These are phyloP conservation scores for Planococcus citri DNA, from an alignment of 1,140 invertebrate genomes.

Conservation along the genomic window DNA sequence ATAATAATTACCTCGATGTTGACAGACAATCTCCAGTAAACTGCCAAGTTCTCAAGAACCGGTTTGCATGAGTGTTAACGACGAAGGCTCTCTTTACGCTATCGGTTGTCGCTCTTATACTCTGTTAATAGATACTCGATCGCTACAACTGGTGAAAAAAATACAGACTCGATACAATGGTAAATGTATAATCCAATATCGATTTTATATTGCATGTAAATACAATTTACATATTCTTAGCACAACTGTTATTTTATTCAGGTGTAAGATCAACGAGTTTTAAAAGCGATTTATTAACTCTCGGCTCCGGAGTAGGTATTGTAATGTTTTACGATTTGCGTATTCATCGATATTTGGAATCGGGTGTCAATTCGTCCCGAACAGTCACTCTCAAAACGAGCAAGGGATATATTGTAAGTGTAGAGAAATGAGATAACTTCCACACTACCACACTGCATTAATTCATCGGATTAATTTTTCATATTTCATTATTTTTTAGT, in stretches of 20 bases:
- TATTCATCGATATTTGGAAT: constrained; percentile 82
- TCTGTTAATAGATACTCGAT: constrained; percentile 73
- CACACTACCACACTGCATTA: no score
- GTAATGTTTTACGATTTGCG: constrained; percentile 88
- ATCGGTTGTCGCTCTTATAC: constrained; percentile 89
- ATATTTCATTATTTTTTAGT: constrained; percentile 36
- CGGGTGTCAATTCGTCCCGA: constrained; percentile 71
- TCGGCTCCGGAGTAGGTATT: constrained; percentile 82
- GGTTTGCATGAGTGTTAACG: constrained; percentile 78
- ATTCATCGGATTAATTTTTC: neutral
- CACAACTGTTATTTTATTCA: no score
- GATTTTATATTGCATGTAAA: constrained; percentile 3
- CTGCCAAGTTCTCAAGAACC: constrained; percentile 81
- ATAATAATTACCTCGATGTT: neutral
- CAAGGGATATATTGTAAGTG: constrained; percentile 75
- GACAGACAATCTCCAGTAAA: constrained; percentile 68
- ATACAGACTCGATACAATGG: constrained; percentile 61
- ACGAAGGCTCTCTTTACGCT: constrained; percentile 70
- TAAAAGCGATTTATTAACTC: constrained; percentile 74
- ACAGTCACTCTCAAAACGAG: constrained; percentile 80
- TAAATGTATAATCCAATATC: constrained; percentile 34
- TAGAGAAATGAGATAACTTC: neutral
- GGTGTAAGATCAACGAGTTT: constrained; percentile 81
- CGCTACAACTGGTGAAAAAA: constrained; percentile 58
- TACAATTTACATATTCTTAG: neutral